Base-by-base conservation (phyloP, 2,113 vertebrate species). In the Acrocephalus kingi region DNA sequence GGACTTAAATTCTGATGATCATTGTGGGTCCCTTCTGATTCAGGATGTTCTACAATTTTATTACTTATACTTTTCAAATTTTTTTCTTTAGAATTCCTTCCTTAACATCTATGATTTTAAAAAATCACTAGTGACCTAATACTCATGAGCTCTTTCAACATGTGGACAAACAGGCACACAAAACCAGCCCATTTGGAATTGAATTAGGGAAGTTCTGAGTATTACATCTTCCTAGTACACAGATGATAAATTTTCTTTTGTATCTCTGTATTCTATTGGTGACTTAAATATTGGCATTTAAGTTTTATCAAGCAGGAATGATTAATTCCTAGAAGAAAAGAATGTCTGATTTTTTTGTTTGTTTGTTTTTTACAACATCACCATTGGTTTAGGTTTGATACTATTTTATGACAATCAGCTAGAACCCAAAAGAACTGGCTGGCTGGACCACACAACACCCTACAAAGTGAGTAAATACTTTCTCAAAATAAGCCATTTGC, bases 151-250 rank as follows among this genome's bases (percentile, higher is more conserved):
- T 61, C 30, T 58, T 72, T 45, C 9, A 23, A 35, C 9, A 27
- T 41, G 13, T 23, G 46, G 13, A 63, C 52, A 88, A 59, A 13
- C 1, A 61, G 2, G 3, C 0, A 0, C 7, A 63, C 4, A 4
- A 63, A 54, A 82, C 0, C 11, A 64, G 11, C 3, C 1, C 15
- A 37, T 73, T 73, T 77, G 27, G 39, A 68, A 73, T 9, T 21
- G 12, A 87, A n/a, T 23, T 55, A 15, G 2, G 7, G 17, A 77
- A 81, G 11, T 66, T 46, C 22, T n/a, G 13, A 62, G 9, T 55
- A 64, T 39, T 64, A 33, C 5, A 28, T 24, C n/a, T 77, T 81
- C 45, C 33, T 30, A 33, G 23, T 30, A 51, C 13, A 73, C 2
- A 48, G n/a, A n/a, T 13, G 7, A 46, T 33, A 56, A 18, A 48